A percentile compares a stretch with the other conserved stretches of the same genome.
These are phyloP conservation scores for Perccottus glenii DNA, from an alignment of 2,113 vertebrate genomes.

Conservation along the genomic window DNA sequence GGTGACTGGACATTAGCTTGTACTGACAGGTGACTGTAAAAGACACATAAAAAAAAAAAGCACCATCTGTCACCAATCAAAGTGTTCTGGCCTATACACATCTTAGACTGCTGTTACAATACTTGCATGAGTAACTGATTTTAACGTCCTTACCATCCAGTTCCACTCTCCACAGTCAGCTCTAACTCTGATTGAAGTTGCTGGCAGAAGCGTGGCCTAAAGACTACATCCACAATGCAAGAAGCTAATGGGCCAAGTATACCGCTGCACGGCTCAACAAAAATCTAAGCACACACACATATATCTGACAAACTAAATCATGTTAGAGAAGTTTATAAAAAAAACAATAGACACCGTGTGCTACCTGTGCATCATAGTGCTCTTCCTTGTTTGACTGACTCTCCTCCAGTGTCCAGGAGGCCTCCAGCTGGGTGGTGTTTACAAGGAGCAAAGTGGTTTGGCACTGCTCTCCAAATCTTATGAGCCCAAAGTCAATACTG, in stretches of 20 bases:
- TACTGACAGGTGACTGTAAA: conserved; percentile 85
- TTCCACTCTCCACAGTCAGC: conserved; percentile 85
- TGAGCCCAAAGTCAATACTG: conserved; percentile 85
- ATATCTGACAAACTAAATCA: not conserved
- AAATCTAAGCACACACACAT: conserved; percentile 65
- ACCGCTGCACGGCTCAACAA: conserved; percentile 79
- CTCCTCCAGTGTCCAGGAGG: conserved; percentile 84
- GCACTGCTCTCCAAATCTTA: conserved; percentile 75
- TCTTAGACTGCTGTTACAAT: not conserved
- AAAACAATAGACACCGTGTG: not conserved
- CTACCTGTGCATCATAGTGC: conserved; percentile 56
- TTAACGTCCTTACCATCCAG: conserved; percentile 81
- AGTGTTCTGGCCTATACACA: no score
- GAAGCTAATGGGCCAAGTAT: conserved; percentile 77
- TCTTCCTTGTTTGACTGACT: not conserved
- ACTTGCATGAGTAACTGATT: not conserved
- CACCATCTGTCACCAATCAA: no score
- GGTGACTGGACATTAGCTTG: conserved; percentile 88
- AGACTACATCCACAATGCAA: conserved; percentile 78
- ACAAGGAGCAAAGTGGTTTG: conserved; percentile 74
- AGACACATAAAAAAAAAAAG: conserved; percentile 30
- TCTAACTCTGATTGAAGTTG: conserved; percentile 83
- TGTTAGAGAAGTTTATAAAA: not conserved
- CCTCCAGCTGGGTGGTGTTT: conserved; percentile 84
- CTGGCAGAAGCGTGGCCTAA: conserved; percentile 78